Conservation (phyloP, 2,888 invertebrate species). For the Amblyteles armatorius region DNA sequence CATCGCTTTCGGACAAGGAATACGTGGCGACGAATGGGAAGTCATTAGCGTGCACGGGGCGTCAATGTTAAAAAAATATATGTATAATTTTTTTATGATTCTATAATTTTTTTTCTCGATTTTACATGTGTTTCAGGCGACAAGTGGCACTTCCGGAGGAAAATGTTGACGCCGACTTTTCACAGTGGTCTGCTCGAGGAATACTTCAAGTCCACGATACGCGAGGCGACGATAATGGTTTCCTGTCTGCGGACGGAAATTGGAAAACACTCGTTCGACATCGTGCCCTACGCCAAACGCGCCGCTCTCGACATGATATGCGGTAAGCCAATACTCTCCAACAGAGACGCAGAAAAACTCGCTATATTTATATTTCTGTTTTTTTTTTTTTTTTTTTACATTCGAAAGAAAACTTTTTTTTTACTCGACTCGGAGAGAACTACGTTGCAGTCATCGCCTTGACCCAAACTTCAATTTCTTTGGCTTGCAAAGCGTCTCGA, state of each 20-base stretch:
- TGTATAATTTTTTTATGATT: neutral
- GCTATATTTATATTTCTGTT: neutral
- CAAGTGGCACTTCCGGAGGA: conserved; percentile 81
- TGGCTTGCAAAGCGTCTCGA: conserved; percentile 29
- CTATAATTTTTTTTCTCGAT: conserved; percentile 8
- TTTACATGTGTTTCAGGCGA: conserved; percentile 72
- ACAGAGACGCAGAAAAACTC: neutral
- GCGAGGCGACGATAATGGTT: conserved; percentile 77
- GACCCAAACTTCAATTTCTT: conserved; percentile 13
- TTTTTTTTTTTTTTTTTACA: neutral
- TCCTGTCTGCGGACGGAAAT: conserved; percentile 77
- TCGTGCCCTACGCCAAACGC: conserved; percentile 81
- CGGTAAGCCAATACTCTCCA: conserved; percentile 73
- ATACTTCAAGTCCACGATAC: conserved; percentile 75
- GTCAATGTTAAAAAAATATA: neutral
- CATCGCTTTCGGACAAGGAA: neutral
- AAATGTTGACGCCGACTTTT: conserved; percentile 82
- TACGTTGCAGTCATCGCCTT: conserved; percentile 18
- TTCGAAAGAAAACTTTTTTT: conserved; percentile 12
- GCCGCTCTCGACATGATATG: conserved; percentile 82
- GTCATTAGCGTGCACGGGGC: too few species aligned
- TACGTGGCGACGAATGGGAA: neutral
- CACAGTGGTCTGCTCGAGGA: conserved; percentile 79
- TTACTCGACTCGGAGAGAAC: neutral
- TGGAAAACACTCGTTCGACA: conserved; percentile 77